These are phyloP conservation scores for Heliconius ethilla DNA, from an alignment of 2,888 invertebrate genomes.

Conservation along the genomic window DNA sequence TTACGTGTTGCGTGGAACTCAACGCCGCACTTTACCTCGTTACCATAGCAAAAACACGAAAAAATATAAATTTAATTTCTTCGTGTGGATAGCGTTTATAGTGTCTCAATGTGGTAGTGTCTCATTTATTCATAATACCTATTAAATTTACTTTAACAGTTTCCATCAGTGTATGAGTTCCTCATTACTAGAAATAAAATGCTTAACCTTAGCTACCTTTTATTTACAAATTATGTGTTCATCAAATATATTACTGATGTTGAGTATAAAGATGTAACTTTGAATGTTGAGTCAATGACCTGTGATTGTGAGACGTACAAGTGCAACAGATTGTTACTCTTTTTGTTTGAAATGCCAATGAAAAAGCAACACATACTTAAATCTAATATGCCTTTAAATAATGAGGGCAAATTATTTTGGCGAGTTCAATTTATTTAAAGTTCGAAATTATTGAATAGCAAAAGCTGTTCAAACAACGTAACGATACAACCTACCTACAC, in stretches of 20 bases:
- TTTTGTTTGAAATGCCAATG: constrained; percentile 25
- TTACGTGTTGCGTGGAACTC: too few species aligned
- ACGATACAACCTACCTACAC: constrained; percentile 36
- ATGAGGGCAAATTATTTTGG: not conserved
- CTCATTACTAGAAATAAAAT: not conserved
- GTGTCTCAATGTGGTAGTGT: too few species aligned
- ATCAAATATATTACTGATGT: not conserved
- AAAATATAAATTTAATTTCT: too few species aligned
- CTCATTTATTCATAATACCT: too few species aligned
- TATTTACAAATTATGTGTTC: not conserved
- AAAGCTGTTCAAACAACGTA: constrained; percentile 44
- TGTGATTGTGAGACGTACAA: constrained; percentile 14
- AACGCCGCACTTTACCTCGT: too few species aligned
- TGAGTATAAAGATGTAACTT: constrained; percentile 25
- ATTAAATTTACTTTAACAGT: too few species aligned
- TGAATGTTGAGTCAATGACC: constrained; percentile 38
- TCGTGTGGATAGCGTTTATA: too few species aligned
- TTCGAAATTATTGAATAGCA: not conserved
- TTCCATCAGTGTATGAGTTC: too few species aligned
- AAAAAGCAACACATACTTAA: constrained; percentile 18
- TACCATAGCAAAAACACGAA: too few species aligned
- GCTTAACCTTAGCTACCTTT: not conserved
- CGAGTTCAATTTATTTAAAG: not conserved
- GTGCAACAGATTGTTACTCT: constrained; percentile 22
- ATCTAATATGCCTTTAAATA: not conserved